Evolutionary conservation across 2,113 vertebrate species (phyloP), one percentile per base, ranked within the genome.

Genomic region (Ictalurus punctatus): DNA sequence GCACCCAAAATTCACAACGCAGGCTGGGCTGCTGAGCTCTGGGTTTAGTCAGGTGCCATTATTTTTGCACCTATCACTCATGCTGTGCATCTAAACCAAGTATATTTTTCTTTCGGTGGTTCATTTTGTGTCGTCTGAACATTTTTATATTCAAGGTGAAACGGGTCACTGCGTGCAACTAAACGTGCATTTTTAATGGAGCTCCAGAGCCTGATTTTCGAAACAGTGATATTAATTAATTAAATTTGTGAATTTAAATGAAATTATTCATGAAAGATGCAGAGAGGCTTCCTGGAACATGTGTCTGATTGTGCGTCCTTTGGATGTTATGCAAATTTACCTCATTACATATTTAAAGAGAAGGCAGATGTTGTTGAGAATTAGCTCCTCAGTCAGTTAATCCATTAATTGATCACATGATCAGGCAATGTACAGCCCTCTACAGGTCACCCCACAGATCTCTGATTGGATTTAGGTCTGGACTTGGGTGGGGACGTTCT

Each of bases 161-260:
- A 67, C 56, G 12, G 81, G 54, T 89, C 65, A 7, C 17, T 63
- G 16, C 84, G 21, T 83, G 25, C 65, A 92, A 67, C 91, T 93
- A 83, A 87, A 92, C 92, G 91, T 83, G 71, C 88, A 92, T 93
- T 19, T 86, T 89, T 90, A 88, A 92, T 92, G 74, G 86, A 58
- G 6, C 71, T 88, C 65, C 13, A 8, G 87, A 52, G 34, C 54
- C 58, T 44, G 56, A 40, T 25, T 79, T 73, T 86, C 84, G 63
- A 59, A 73, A 85, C 27, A 54, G 25, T 54, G 37, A 65, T 87
- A 90, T 27, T 61, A 87, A 30, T 69, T 89, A 56, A 90, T 65
- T 92, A 25, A 90, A 79, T 92, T n/a, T 16, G 76, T 27, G 76
- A 52, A 79, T 52, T 79, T 52, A 52, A 79, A 80, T 80, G 48